Evolutionary conservation across 2,113 vertebrate genomes (phyloP).

Genomic region (Melozone crissalis): DNA sequence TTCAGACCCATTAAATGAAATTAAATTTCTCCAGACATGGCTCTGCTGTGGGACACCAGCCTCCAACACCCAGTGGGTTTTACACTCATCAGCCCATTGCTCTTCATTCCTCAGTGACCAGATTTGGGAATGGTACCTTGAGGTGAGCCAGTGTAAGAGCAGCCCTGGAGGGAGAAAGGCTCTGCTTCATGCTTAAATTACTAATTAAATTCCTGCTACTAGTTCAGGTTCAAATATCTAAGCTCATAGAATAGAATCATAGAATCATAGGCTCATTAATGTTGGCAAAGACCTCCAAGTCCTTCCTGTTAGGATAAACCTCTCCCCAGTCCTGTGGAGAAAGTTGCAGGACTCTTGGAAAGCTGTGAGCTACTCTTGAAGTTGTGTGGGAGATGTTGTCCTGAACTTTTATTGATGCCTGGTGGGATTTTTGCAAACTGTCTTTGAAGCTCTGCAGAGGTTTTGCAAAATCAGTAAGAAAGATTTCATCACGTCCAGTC

Average conservation of each 20-base stretch:
- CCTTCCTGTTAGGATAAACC: not conserved
- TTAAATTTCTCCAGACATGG: not conserved
- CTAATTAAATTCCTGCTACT: not conserved
- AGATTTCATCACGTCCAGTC: not conserved
- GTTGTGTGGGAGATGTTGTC: too few species aligned
- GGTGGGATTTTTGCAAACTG: not conserved
- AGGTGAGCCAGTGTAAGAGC: not conserved
- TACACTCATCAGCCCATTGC: not conserved
- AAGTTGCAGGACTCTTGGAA: not conserved
- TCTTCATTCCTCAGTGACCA: not conserved
- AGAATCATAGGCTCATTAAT: not conserved
- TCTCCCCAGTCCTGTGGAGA: not conserved
- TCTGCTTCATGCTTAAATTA: not conserved
- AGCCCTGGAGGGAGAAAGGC: not conserved
- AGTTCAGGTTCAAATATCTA: not conserved
- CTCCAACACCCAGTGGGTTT: not conserved
- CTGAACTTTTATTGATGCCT: not conserved
- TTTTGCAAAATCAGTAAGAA: not conserved
- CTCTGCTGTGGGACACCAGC: not conserved
- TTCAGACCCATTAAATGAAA: not conserved
- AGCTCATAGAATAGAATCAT: not conserved
- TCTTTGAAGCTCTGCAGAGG: not conserved
- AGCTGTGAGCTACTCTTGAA: not conserved
- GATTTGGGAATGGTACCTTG: not conserved
- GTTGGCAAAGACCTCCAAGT: not conserved